Evolutionary conservation across 1,140 invertebrate genomes (phyloP).

Genomic region (Heliconius hermathena): DNA sequence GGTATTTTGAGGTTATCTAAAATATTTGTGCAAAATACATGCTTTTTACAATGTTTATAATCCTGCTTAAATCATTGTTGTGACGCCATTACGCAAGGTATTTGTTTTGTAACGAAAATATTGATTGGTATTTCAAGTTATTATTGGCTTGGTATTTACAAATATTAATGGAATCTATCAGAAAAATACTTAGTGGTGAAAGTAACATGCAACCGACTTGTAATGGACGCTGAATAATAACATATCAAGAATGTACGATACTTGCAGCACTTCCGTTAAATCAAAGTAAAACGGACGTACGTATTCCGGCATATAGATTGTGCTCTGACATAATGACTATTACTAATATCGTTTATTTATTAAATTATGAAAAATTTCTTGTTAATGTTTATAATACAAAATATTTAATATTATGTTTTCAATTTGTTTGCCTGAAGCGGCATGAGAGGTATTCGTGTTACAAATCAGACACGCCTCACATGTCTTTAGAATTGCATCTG

Average conservation of each 20-base stretch:
- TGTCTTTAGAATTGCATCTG: slow-evolving; percentile 50
- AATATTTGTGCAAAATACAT: slow-evolving; percentile 33
- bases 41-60: slow-evolving; percentile 12
- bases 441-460: slow-evolving; percentile 53
- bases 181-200: slow-evolving; percentile 44
- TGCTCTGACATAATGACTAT: not conserved
- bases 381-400: not conserved
- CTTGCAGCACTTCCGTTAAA: slow-evolving; percentile 37
- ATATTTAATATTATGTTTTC: slow-evolving; percentile 45
- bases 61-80: not conserved
- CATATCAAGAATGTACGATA: slow-evolving; percentile 39
- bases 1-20: slow-evolving; percentile 1
- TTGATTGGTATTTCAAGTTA: slow-evolving; percentile 36
- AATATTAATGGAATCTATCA: slow-evolving; percentile 31
- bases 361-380: not conserved
- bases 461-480: slow-evolving; percentile 37
- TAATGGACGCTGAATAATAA: slow-evolving; percentile 39
- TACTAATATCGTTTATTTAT: not conserved
- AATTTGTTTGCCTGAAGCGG: slow-evolving; percentile 49
- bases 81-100: not conserved
- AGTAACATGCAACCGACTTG: slow-evolving; percentile 40
- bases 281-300: slow-evolving; percentile 26
- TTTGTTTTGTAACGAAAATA: slow-evolving; percentile 23
- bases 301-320: slow-evolving; percentile 28
- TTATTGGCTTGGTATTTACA: slow-evolving; percentile 40